Evolutionary conservation across 2,888 invertebrate genomes (phyloP).

Genomic region (Conomelus anceps): DNA sequence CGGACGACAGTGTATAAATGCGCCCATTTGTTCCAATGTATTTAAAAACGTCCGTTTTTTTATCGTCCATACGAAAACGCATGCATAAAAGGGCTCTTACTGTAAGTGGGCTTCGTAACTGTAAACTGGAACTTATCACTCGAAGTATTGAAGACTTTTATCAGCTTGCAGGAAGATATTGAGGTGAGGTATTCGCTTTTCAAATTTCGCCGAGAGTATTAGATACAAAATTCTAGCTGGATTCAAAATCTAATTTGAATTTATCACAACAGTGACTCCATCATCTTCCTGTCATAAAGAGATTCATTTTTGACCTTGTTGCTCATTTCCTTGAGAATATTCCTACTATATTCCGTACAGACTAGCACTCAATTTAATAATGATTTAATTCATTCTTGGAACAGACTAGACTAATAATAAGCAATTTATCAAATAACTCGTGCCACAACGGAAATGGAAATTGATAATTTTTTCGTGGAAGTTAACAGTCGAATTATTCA

Average conservation of each 20-base stretch:
- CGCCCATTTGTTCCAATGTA: too few species aligned
- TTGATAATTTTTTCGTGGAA: background rate
- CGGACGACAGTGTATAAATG: too few species aligned
- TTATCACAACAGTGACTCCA: background rate
- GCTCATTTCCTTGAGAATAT: background rate
- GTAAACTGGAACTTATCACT: too few species aligned
- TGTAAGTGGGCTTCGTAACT: too few species aligned
- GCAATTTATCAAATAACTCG: background rate
- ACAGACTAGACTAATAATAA: background rate
- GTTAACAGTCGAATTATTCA: background rate
- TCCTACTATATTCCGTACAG: background rate
- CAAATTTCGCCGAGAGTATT: background rate
- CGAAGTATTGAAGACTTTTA: too few species aligned
- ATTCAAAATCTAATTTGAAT: too few species aligned
- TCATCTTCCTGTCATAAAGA: background rate
- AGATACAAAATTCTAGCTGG: background rate
- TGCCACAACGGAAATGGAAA: background rate
- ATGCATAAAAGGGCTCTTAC: too few species aligned
- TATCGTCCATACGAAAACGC: too few species aligned
- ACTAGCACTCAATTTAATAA: background rate
- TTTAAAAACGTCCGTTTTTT: too few species aligned
- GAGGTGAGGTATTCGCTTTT: background rate
- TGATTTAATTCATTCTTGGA: background rate
- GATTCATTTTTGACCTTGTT: background rate
- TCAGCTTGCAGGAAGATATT: too few species aligned